Evolutionary conservation across 2,888 invertebrate species (phyloP).

Genomic region (Brachycybe producta): DNA sequence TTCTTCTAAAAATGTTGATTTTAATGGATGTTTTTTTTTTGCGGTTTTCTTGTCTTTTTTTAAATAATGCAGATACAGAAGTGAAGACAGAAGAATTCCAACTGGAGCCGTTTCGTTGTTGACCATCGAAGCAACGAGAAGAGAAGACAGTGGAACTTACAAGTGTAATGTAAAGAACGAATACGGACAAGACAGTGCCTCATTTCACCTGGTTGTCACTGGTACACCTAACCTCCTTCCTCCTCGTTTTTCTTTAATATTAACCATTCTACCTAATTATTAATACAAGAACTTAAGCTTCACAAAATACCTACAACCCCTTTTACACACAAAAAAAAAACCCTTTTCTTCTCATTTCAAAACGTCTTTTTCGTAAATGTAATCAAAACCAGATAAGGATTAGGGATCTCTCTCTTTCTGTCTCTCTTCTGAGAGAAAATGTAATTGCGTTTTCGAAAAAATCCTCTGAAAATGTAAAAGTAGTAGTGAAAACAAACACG

Average conservation of each 20-base stretch:
- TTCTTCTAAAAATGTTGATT: neutral
- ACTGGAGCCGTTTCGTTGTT: conserved; percentile 10
- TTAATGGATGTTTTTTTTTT: neutral
- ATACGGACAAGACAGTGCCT: conserved; percentile 17
- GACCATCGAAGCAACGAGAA: conserved; percentile 3
- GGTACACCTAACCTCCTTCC: conserved; percentile 8
- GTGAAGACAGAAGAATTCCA: conserved; percentile 5
- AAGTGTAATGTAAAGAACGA: conserved; percentile 17
- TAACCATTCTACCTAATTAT: too few species aligned
- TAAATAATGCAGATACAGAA: conserved; percentile 6
- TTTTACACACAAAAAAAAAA: too few species aligned
- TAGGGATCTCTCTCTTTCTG: too few species aligned
- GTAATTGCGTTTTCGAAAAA: too few species aligned
- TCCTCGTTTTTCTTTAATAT: neutral
- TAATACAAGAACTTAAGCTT: too few species aligned
- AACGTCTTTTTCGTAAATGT: too few species aligned
- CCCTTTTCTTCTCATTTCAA: too few species aligned
- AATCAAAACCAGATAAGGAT: too few species aligned
- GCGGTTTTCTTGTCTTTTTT: neutral
- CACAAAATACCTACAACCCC: too few species aligned
- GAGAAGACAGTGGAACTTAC: conserved; percentile 12
- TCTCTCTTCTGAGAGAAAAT: too few species aligned
- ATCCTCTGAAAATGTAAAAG: too few species aligned
- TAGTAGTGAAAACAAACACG: too few species aligned
- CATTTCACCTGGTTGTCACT: conserved; percentile 17